A percentile compares a stretch with the other conserved stretches of the same genome.
phyloP scores from a whole-genome alignment of 92 coral and sea anemone species.

The Palythoa grandiflora region DNA sequence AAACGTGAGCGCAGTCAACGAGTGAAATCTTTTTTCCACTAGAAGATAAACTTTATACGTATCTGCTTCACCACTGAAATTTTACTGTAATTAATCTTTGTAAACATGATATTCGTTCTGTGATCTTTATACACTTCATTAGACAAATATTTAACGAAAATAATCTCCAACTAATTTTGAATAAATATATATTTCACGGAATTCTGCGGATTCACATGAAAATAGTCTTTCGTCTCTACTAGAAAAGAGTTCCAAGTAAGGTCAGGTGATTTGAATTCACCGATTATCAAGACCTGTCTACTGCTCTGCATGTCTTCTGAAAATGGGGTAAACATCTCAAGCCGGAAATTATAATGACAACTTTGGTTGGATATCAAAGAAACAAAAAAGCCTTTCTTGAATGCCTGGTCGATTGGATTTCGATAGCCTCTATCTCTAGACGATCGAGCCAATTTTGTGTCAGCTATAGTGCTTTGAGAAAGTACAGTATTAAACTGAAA shows the following conservation, averaged over 20 bases:
- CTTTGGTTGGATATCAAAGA: constrained; percentile 33
- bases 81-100: constrained; percentile 9
- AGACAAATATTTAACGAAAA: constrained; percentile 10
- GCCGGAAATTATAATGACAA: constrained; percentile 14
- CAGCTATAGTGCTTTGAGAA: constrained; percentile 27
- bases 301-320: not conserved
- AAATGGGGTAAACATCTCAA: constrained; percentile 27
- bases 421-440: constrained; percentile 31
- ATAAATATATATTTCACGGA: constrained; percentile 13
- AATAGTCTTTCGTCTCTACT: constrained; percentile 23
- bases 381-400: constrained; percentile 15
- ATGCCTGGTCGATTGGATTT: not conserved
- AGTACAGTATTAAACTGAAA: constrained; percentile 24
- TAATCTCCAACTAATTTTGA: constrained; percentile 18
- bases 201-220: constrained; percentile 15
- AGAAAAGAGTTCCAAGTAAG: not conserved
- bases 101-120: not conserved
- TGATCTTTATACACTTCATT: constrained; percentile 2
- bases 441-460: constrained; percentile 27
- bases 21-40: too few relatives aligned
- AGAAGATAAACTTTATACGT: too few relatives aligned
- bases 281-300: constrained; percentile 9
- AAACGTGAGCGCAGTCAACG: too few relatives aligned
- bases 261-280: constrained; percentile 1
- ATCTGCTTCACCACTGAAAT: constrained; percentile 10